phyloP scores from a whole-genome alignment of 2,888 invertebrate species.

The Campaea margaritaria region DNA sequence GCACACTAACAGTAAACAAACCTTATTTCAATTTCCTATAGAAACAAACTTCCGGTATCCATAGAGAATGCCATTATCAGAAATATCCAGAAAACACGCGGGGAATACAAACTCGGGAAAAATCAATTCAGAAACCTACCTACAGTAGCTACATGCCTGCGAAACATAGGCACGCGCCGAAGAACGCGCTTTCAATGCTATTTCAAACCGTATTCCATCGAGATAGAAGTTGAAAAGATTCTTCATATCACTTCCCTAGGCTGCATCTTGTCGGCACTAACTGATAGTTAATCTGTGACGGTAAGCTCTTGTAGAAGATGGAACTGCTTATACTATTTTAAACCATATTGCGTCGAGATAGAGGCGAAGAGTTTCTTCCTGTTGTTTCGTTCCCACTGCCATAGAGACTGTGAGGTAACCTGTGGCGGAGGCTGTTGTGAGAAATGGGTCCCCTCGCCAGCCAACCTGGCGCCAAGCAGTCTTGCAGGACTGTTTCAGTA shows the following conservation, averaged over 20 bases:
- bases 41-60: constrained; percentile 42
- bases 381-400: neutral
- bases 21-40: constrained; percentile 45
- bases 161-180: constrained; percentile 11
- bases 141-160: constrained; percentile 12
- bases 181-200: neutral
- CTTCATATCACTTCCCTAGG: no score
- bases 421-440: constrained; percentile 5
- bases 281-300: no score
- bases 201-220: constrained; percentile 11
- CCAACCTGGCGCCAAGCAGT: constrained; percentile 18
- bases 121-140: constrained; percentile 56
- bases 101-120: constrained; percentile 57
- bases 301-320: neutral
- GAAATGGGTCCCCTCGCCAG: constrained; percentile 7
- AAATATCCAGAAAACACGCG: constrained; percentile 51
- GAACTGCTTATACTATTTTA: neutral
- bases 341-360: constrained; percentile 9
- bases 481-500: neutral
- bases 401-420: constrained; percentile 2
- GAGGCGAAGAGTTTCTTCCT: neutral
- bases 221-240: no score
- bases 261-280: no score
- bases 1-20: constrained; percentile 39
- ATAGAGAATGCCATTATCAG: constrained; percentile 49